phyloP scores from a whole-genome alignment of 2,888 invertebrate genomes.

The Trichacis sp. region DNA sequence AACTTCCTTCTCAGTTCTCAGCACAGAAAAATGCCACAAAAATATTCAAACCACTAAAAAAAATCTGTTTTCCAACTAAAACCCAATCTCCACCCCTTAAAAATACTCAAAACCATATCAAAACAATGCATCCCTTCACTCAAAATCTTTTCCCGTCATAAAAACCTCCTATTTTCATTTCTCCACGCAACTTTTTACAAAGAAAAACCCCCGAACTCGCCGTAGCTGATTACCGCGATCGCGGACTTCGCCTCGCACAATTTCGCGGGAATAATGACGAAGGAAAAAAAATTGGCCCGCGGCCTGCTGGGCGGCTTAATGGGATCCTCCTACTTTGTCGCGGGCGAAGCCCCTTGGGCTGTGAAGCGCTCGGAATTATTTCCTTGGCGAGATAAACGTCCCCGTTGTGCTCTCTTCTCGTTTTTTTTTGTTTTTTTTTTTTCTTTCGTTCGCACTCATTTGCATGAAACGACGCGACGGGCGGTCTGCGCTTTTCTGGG shows the following conservation, averaged over 20 bases:
- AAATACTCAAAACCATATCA: too few species aligned
- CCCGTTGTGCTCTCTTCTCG: slow-evolving; percentile 10
- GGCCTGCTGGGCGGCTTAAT: slow-evolving; percentile 28
- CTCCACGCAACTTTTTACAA: too few species aligned
- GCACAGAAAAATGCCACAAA: too few species aligned
- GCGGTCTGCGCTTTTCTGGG: slow-evolving; percentile 44
- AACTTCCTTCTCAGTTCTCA: too few species aligned
- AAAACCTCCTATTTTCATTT: too few species aligned
- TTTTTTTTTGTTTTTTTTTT: slow-evolving; percentile 10
- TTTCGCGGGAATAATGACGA: not conserved
- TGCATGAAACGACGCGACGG: slow-evolving; percentile 56
- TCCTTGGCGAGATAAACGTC: slow-evolving; percentile 20
- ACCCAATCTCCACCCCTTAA: too few species aligned
- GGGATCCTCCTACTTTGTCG: slow-evolving; percentile 29
- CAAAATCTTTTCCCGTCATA: too few species aligned
- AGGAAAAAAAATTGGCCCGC: slow-evolving; percentile 13
- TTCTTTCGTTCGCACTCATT: slow-evolving; percentile 49
- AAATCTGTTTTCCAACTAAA: too few species aligned
- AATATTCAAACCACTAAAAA: too few species aligned
- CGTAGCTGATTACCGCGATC: not conserved
- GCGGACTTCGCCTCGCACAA: not conserved
- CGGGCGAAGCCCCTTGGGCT: slow-evolving; percentile 24
- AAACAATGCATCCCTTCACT: too few species aligned
- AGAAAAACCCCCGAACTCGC: too few species aligned
- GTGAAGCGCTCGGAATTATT: slow-evolving; percentile 14